A percentile compares a stretch with the other conserved stretches of the same genome.
Evolutionary conservation across 2,797 vertebrate species (phyloP).

Genomic region (Phrynocephalus guinanensis): DNA sequence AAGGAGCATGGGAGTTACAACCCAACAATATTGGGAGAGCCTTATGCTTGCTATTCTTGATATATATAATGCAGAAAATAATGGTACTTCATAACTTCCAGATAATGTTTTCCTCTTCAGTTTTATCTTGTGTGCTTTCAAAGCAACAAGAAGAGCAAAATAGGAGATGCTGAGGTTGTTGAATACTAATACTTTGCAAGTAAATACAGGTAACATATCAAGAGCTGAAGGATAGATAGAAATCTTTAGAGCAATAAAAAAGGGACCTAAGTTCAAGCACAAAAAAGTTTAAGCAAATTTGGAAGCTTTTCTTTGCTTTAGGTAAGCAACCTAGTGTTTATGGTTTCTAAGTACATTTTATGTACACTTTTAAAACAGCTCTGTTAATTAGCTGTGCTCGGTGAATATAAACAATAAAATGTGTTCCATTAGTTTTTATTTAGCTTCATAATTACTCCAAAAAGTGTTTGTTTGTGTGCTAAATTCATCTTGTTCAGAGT

Average conservation of each 20-base stretch:
- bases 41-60: background rate
- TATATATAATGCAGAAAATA: background rate
- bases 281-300: background rate
- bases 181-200: background rate
- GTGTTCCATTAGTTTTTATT: slow-evolving; percentile 45
- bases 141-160: background rate
- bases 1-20: background rate
- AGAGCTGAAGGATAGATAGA: background rate
- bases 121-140: background rate
- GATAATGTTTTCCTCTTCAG: background rate
- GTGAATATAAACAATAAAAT: slow-evolving; percentile 22
- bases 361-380: slow-evolving; percentile 22
- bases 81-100: background rate
- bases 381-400: slow-evolving; percentile 9
- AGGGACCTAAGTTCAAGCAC: background rate
- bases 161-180: background rate
- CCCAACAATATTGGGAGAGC: background rate
- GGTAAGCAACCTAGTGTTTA: background rate
- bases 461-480: slow-evolving; percentile 2
- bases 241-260: background rate
- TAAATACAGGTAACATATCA: background rate
- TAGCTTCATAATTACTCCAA: slow-evolving; percentile 48
- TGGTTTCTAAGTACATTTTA: slow-evolving; percentile 5
- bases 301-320: background rate
- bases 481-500: slow-evolving; percentile 45